A percentile compares a stretch with the other conserved stretches of the same genome.
Evolutionary conservation across 2,797 vertebrate species (phyloP).

Genomic region (Pipistrellus pygmaeus): DNA sequence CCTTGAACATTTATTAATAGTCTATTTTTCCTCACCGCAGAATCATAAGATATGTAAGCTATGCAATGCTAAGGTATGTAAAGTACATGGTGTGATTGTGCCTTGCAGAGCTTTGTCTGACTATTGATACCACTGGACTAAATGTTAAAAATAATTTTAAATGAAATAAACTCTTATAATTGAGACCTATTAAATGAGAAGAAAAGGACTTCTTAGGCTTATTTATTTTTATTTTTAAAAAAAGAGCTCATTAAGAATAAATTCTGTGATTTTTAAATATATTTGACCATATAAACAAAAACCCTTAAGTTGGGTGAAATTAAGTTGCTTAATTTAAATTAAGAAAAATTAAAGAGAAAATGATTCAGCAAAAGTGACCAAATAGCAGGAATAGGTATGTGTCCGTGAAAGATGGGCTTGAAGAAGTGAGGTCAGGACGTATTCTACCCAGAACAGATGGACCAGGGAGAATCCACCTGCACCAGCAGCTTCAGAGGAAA

Average conservation of each 20-base stretch:
- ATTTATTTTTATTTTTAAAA: neutral
- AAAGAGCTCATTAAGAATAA: neutral
- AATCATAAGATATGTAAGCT: neutral
- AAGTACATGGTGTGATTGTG: neutral
- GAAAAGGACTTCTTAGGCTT: neutral
- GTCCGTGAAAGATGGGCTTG: neutral
- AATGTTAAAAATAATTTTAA: conserved; percentile 3
- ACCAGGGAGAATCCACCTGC: accelerated
- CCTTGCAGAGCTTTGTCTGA: neutral
- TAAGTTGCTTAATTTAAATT: neutral
- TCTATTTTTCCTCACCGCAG: neutral
- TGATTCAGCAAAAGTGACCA: conserved; percentile 17
- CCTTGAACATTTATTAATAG: neutral
- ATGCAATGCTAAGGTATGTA: neutral
- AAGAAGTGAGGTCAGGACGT: neutral
- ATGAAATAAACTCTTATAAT: neutral
- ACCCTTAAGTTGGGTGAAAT: neutral
- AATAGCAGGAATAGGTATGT: neutral
- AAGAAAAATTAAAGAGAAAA: accelerated
- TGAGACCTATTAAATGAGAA: neutral
- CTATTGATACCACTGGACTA: neutral
- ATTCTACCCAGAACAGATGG: neutral
- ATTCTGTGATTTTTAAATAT: neutral
- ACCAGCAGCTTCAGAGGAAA: neutral
- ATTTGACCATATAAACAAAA: neutral